A percentile compares a stretch with the other conserved stretches of the same genome.
These are phyloP conservation scores for Pantherophis guttatus DNA, from an alignment of 2,113 vertebrate species.

Conservation along the genomic window DNA sequence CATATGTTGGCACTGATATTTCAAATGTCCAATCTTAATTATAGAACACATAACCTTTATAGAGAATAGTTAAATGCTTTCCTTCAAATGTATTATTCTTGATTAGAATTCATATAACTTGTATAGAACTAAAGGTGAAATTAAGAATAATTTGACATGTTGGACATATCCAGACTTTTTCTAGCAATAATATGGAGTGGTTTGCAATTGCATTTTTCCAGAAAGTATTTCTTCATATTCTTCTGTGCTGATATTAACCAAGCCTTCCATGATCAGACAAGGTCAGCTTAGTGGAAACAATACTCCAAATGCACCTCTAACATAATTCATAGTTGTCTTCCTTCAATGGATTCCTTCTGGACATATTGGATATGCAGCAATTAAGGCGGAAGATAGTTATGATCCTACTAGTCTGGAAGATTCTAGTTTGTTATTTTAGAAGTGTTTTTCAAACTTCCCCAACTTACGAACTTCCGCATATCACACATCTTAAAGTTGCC, in stretches of 20 bases:
- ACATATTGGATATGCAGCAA: background rate
- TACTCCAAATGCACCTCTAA: background rate
- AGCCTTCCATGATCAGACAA: background rate
- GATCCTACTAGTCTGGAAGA: background rate
- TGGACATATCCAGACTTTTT: background rate
- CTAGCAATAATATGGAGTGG: background rate
- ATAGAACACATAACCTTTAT: background rate
- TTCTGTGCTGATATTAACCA: background rate
- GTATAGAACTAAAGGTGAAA: background rate
- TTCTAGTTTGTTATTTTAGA: background rate
- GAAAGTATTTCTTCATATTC: background rate
- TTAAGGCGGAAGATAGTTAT: background rate
- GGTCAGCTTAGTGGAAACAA: too few relatives aligned
- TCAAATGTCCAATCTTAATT: background rate
- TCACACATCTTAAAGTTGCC: background rate
- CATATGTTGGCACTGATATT: background rate
- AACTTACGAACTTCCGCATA: background rate
- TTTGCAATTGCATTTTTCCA: background rate
- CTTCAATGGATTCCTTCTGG: background rate
- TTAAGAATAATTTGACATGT: background rate
- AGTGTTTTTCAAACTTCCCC: background rate
- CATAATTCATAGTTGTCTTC: background rate
- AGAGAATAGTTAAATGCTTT: background rate
- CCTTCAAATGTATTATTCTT: background rate
- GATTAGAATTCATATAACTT: background rate